phyloP scores from a whole-genome alignment of 2,888 invertebrate species.

The Dromius quadrimaculatus region DNA sequence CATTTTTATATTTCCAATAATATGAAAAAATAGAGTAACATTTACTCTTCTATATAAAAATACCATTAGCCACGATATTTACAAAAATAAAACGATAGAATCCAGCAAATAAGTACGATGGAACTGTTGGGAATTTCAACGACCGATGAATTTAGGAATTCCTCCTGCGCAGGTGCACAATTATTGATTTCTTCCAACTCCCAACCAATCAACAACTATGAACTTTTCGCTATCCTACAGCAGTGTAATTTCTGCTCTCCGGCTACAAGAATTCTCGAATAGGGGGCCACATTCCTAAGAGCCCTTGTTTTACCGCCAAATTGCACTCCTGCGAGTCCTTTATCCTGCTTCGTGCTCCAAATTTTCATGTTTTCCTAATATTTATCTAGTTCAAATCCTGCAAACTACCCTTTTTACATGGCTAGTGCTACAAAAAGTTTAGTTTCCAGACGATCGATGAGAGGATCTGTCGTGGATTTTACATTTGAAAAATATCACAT shows the following conservation, averaged over 20 bases:
- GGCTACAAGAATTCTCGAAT: constrained; percentile 56
- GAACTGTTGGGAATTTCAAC: too few species aligned
- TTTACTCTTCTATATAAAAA: too few species aligned
- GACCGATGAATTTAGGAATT: background rate
- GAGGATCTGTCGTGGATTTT: background rate
- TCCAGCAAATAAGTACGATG: too few species aligned
- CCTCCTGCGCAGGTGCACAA: background rate
- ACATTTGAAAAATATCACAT: background rate
- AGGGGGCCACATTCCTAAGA: constrained; percentile 56
- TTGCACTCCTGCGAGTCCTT: constrained; percentile 52
- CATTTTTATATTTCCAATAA: too few species aligned
- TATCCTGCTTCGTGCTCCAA: constrained; percentile 54
- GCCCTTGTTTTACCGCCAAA: constrained; percentile 49
- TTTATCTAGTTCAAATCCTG: constrained; percentile 59
- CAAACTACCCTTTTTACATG: constrained; percentile 62
- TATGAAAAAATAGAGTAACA: too few species aligned
- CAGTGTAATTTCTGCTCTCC: constrained; percentile 55
- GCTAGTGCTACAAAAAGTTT: constrained; percentile 57
- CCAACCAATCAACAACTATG: background rate
- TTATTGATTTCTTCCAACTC: constrained; percentile 30
- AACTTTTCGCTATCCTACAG: constrained; percentile 52
- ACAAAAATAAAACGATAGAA: too few species aligned
- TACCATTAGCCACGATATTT: too few species aligned
- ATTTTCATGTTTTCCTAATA: constrained; percentile 55
- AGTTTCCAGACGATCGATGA: constrained; percentile 53